Base-by-base conservation (phyloP, 2,888 invertebrate species). In the Leuctra nigra region DNA sequence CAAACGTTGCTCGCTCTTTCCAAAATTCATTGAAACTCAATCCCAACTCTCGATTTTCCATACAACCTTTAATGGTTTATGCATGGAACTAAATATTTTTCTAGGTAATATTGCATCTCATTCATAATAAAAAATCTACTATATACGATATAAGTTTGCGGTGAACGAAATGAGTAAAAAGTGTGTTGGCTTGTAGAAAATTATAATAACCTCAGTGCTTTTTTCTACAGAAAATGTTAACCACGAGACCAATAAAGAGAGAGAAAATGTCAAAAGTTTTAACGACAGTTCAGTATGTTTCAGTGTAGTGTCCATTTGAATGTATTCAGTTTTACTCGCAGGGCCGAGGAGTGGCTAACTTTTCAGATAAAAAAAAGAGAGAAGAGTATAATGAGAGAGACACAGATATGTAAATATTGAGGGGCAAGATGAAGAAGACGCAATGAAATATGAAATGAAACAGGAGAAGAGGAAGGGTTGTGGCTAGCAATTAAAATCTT, bases 401-500 rank as follows among this genome's bases (percentile, higher is more conserved):
- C n/a, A 47, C 24, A 47, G 24, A 29, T 47, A 25, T 25, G 47
- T 23, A 47, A 47, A 47, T 47, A 47, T 47, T 24, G 46, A 47
- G 47, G 47, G 47, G 25, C 39, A 47, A 47, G 47, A 47, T 14
- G 47, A 47, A 47, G 47, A 47, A 47, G 47, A 47, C 47, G 47
- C 47, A 47, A 47, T 47, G 11, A 47, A 47, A 47, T 47, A 47
- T 47, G 47, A 25, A 47, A 47, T 47, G 47, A 47, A 47, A 47
- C 47, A 47, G 25, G 47, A 47, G 47, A 47, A 47, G 47, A 47
- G 47, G 14, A 47, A 64, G 66, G 66, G 47, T 47, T 47, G 36
- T 29, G 23, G 65, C 44, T 57, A 58, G 62, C 63, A 64, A 64
- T 64, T 63, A 63, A 59, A 63, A 61, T 50, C 61, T 59, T 54